Conservation (phyloP, 2,888 invertebrate genomes). For the Seira ritae region DNA sequence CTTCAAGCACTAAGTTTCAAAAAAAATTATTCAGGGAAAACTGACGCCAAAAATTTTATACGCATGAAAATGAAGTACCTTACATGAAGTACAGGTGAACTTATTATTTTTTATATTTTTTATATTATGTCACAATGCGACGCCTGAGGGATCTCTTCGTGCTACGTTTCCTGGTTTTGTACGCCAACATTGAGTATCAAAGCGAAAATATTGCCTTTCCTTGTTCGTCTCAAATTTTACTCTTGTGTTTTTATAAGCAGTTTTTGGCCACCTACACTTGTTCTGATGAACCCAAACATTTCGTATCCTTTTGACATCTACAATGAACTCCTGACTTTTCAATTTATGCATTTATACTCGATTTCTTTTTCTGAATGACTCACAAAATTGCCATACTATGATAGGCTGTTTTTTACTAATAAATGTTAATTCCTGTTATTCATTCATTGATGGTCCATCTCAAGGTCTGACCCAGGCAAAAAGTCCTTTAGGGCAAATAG, state of each 20-base stretch:
- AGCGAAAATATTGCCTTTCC: slow-evolving; percentile 54
- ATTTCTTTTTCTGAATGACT: slow-evolving; percentile 38
- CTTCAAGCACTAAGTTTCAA: too few species aligned
- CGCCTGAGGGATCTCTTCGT: slow-evolving; percentile 44
- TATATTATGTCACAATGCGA: neutral
- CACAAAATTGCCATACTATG: slow-evolving; percentile 38
- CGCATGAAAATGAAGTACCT: too few species aligned
- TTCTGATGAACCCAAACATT: neutral
- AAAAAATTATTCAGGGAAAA: neutral
- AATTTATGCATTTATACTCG: slow-evolving; percentile 27
- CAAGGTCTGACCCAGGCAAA: slow-evolving; percentile 54
- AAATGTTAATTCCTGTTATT: slow-evolving; percentile 55
- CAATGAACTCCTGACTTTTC: slow-evolving; percentile 36
- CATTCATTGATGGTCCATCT: slow-evolving; percentile 61
- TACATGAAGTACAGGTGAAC: too few species aligned
- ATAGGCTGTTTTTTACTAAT: slow-evolving; percentile 41
- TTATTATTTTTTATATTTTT: neutral
- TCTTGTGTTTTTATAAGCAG: slow-evolving; percentile 31
- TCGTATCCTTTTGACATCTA: slow-evolving; percentile 18
- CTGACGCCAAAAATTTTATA: too few species aligned
- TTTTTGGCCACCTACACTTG: slow-evolving; percentile 20
- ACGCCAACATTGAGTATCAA: slow-evolving; percentile 61
- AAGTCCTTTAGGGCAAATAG: slow-evolving; percentile 40
- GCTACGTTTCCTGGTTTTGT: slow-evolving; percentile 35
- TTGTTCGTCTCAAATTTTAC: slow-evolving; percentile 50